These are phyloP conservation scores for Sebastes ruberrimus DNA, from an alignment of 2,797 vertebrate species.

Conservation along the genomic window DNA sequence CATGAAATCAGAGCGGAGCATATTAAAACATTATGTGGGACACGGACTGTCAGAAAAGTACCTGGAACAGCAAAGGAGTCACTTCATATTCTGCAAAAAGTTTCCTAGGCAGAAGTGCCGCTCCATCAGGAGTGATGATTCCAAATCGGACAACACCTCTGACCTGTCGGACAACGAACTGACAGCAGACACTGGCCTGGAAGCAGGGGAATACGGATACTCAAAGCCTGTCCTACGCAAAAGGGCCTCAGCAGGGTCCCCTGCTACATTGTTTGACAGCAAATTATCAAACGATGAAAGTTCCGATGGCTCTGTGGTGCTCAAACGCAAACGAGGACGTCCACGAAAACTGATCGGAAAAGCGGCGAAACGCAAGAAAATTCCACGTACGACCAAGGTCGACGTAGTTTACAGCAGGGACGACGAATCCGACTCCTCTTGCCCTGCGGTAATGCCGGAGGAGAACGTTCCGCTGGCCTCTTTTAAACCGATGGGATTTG, in stretches of 20 bases:
- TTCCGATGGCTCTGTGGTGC: conserved; percentile 64
- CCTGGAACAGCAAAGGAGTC: conserved; percentile 90
- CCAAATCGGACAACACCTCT: conserved; percentile 78
- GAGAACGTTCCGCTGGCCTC: conserved; percentile 87
- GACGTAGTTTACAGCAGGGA: conserved; percentile 52
- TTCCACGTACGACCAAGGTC: conserved; percentile 52
- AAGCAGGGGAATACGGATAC: conserved; percentile 56
- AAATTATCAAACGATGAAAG: conserved; percentile 75
- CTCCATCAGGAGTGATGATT: conserved; percentile 76
- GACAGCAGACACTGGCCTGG: conserved; percentile 21
- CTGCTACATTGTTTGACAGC: conserved; percentile 55
- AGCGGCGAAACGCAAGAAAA: conserved; percentile 65
- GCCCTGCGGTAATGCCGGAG: conserved; percentile 68
- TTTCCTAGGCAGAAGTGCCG: conserved; percentile 80
- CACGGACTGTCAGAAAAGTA: conserved; percentile 96
- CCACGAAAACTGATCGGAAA: conserved; percentile 71
- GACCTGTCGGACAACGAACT: conserved; percentile 76
- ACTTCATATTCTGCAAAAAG: conserved; percentile 94
- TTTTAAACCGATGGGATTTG: conserved; percentile 98
- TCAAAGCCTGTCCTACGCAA: conserved; percentile 77
- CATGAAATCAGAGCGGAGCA: conserved; percentile 91
- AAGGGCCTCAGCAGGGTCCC: conserved; percentile 54
- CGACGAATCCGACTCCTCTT: conserved; percentile 83
- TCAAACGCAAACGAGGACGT: conserved; percentile 82
- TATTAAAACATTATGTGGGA: conserved; percentile 93